Evolutionary conservation across 30 jellyfish, hydroid and myxozoan species (phyloP).

Genomic region (Phacellophora camtschatica): DNA sequence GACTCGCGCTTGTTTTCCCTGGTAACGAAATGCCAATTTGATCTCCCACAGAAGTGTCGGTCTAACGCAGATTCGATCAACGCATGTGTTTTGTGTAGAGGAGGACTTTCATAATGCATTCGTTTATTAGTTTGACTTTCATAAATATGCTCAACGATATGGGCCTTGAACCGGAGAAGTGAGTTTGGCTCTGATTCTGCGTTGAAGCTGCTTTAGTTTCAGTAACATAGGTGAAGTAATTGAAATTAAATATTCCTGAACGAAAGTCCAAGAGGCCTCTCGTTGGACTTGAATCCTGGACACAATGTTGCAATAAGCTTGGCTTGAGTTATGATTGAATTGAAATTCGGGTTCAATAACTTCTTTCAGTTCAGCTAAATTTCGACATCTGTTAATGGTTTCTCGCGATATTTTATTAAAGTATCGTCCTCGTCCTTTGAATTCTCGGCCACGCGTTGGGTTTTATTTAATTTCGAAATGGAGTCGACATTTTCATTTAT

Average conservation of each 20-base stretch:
- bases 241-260: background rate
- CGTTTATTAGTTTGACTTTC: conserved; percentile 40
- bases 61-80: conserved; percentile 53
- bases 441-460: no score
- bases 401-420: background rate
- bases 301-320: conserved; percentile 16
- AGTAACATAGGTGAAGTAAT: background rate
- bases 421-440: background rate
- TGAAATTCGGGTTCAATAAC: conserved; percentile 1
- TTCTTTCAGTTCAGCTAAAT: background rate
- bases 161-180: conserved; percentile 36
- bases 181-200: conserved; percentile 35
- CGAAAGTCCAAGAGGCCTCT: background rate
- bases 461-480: no score
- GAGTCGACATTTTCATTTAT: no score
- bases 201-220: conserved; percentile 31
- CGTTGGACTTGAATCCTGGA: conserved; percentile 5
- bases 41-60: conserved; percentile 54
- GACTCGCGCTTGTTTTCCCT: conserved; percentile 31
- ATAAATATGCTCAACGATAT: conserved; percentile 24
- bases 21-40: conserved; percentile 48
- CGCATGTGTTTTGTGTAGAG: conserved; percentile 26
- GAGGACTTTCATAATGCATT: no score
- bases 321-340: background rate
- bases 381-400: conserved; percentile 19